Evolutionary conservation across 2,797 vertebrate species (phyloP), one percentile per base, ranked within the genome.

Genomic region (Selene dorsalis): DNA sequence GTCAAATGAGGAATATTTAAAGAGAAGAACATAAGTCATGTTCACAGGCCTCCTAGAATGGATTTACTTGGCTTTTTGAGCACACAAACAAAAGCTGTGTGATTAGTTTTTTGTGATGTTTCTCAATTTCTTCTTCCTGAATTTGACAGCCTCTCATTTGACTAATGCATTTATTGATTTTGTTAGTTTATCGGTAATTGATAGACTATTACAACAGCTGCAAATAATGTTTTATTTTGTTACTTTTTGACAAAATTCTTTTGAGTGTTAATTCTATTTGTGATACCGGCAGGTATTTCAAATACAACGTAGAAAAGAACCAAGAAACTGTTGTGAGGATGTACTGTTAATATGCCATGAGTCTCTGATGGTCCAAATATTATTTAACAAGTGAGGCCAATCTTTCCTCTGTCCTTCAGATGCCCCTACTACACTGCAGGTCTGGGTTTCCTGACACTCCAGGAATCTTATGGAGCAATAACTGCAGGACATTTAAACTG

Each of bases 381-480:
- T 69, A 65, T 62, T 80, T 22, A 64, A 43, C 55, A 82, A 77
- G 86, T 79, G 69, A 84, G 74, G 58, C 24, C 43, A 28, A 48
- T 66, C 61, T 82, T 73, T 61, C 75, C 64, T 38, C 32, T 69
- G 55, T 75, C 72, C 75, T 84, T 74, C 35, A 77, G 28, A 61
- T 68, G 22, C 20, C 32, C 39, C 39, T 4, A 48, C 35, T 56
- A 22, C 53, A 39, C 56, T 55, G 48, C 32, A 64, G 62, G 39
- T 26, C 55, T 52, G 38, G 30, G 62, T 76, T 72, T 45, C 71
- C 63, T 55, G 30, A 52, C 72, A 63, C 80, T 83, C 50, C 45
- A 80, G 47, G 69, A 86, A 75, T 65, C 65, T 77, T 38, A 61
- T 73, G 41, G 41, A 83, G 60, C 50, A 77, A 77, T 67, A 84